Conservation (phyloP, 2,113 vertebrate genomes). For the Gulo gulo region DNA sequence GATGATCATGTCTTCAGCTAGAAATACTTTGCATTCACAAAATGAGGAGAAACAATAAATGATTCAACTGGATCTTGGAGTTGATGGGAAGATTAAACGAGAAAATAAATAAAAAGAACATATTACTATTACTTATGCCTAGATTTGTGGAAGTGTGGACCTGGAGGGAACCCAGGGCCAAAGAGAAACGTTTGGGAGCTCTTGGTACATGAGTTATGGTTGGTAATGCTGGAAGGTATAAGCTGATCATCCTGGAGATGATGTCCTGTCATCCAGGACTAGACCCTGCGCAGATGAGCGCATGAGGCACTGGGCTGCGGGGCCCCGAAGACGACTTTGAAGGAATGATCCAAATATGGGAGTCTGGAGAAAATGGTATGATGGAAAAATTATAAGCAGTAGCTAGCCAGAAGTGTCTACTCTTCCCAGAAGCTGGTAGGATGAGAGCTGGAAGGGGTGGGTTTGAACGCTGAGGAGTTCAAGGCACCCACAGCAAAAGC, state of each 20-base stretch:
- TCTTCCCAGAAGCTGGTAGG: background rate
- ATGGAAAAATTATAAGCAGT: background rate
- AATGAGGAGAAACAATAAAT: background rate
- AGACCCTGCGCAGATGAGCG: background rate
- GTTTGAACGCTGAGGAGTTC: background rate
- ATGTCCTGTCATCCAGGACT: background rate
- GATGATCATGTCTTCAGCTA: too few relatives aligned
- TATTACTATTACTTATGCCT: background rate
- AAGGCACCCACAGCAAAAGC: background rate
- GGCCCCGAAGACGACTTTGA: background rate
- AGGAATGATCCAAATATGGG: background rate
- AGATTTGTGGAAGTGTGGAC: background rate
- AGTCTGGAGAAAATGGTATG: background rate
- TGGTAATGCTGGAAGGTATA: background rate
- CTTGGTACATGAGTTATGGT: background rate
- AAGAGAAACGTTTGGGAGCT: background rate
- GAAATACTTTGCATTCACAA: background rate
- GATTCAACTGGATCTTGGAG: background rate
- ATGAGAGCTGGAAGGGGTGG: background rate
- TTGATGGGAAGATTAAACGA: background rate
- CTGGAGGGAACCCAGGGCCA: background rate
- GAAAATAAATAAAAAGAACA: background rate
- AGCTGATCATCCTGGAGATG: background rate
- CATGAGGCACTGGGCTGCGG: background rate
- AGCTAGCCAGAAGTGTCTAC: background rate